Conservation (phyloP, 2,113 vertebrate genomes). For the Lamprotornis superbus region DNA sequence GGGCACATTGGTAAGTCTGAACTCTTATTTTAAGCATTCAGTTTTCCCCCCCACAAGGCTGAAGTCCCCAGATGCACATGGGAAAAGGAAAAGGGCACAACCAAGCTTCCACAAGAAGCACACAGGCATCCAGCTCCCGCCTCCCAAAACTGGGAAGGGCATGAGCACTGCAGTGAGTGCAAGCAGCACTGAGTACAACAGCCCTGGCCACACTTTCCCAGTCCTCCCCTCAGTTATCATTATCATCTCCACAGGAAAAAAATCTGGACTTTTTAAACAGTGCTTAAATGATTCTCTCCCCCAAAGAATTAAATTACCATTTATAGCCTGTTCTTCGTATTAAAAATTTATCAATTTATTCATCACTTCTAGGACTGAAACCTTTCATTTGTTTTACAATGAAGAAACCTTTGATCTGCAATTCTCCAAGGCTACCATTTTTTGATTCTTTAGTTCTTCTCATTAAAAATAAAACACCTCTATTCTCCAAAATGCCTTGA, state of each 20-base stretch:
- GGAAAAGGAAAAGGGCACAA: not conserved
- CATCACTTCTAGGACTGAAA: slow-evolving; percentile 63
- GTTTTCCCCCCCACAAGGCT: fast-evolving
- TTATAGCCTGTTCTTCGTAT: slow-evolving; percentile 64
- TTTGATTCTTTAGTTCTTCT: slow-evolving; percentile 74
- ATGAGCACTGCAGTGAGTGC: fast-evolving
- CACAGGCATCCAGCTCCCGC: fast-evolving
- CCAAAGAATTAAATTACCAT: slow-evolving; percentile 74
- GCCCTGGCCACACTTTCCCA: not conserved
- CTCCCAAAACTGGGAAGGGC: not conserved
- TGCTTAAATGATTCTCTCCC: slow-evolving; percentile 66
- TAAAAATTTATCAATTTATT: slow-evolving; percentile 80
- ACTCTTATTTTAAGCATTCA: not conserved
- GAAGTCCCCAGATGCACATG: not conserved
- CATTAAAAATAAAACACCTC: slow-evolving; percentile 78
- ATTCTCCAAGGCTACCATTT: slow-evolving; percentile 71
- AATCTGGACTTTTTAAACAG: slow-evolving; percentile 66
- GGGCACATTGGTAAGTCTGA: fast-evolving
- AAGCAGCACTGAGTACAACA: not conserved
- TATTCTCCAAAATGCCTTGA: slow-evolving; percentile 70
- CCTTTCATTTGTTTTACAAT: slow-evolving; percentile 75
- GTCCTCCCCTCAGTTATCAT: not conserved
- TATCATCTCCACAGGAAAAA: slow-evolving; percentile 11
- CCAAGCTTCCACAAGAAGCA: not conserved
- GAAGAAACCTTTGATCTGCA: slow-evolving; percentile 76